A percentile compares a stretch with the other conserved stretches of the same genome.
Evolutionary conservation across 2,888 invertebrate genomes (phyloP).

Genomic region (Carterocephalus palaemon): DNA sequence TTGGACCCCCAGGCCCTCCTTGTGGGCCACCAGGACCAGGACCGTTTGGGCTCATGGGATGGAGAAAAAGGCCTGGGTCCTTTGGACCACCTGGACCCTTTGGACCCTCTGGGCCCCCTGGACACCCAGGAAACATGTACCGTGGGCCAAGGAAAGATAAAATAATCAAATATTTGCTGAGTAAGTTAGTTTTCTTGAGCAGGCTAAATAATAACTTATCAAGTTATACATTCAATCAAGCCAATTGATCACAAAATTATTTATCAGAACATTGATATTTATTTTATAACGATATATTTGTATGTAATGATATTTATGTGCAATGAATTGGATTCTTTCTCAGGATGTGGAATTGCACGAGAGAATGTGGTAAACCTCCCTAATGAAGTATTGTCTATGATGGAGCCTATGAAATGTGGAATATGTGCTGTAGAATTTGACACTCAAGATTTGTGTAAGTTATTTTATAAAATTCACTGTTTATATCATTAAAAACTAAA

Average conservation of each 20-base stretch:
- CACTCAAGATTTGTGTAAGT: slow-evolving; percentile 50
- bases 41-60: background rate
- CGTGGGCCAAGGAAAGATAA: slow-evolving; percentile 29
- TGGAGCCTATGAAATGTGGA: slow-evolving; percentile 54
- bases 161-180: slow-evolving; percentile 40
- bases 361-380: slow-evolving; percentile 50
- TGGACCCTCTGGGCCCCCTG: slow-evolving; percentile 1
- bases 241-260: too few relatives aligned
- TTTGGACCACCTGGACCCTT: slow-evolving; percentile 11
- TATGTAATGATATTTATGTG: background rate
- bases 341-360: slow-evolving; percentile 55
- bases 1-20: slow-evolving; percentile 26
- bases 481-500: too few relatives aligned
- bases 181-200: too few relatives aligned
- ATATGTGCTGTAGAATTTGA: slow-evolving; percentile 48
- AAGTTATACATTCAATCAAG: too few relatives aligned
- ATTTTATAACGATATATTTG: too few relatives aligned
- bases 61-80: slow-evolving; percentile 1
- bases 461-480: too few relatives aligned
- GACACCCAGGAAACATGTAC: slow-evolving; percentile 33
- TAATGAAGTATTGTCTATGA: slow-evolving; percentile 42
- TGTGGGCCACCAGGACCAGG: slow-evolving; percentile 26
- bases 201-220: too few relatives aligned
- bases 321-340: slow-evolving; percentile 1
- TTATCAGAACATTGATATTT: too few relatives aligned